Evolutionary conservation across 2,888 invertebrate species (phyloP).

Genomic region (Nomada ruficornis): DNA sequence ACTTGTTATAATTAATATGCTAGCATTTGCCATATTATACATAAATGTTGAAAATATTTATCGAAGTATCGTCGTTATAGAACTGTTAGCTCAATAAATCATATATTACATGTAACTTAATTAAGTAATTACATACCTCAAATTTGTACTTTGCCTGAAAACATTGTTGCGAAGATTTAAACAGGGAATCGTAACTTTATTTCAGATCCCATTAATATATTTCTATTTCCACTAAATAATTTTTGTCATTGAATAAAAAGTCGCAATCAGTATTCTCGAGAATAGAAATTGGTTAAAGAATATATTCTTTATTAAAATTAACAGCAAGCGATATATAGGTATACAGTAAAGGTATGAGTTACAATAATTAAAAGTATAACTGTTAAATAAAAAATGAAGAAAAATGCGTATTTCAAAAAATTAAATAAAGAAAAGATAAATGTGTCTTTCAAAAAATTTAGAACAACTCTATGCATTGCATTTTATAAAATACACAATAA

Average conservation of each 20-base stretch:
- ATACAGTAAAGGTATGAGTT: not conserved
- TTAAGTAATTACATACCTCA: not conserved
- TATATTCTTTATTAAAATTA: slow-evolving; percentile 30
- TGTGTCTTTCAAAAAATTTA: not conserved
- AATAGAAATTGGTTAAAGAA: not conserved
- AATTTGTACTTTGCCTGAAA: not conserved
- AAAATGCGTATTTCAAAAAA: not conserved
- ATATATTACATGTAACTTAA: slow-evolving; percentile 12
- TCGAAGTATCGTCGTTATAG: slow-evolving; percentile 21
- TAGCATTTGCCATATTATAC: slow-evolving; percentile 13
- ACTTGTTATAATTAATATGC: slow-evolving; percentile 12
- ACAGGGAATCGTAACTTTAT: too few relatives aligned
- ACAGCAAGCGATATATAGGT: not conserved
- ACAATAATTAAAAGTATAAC: slow-evolving; percentile 1
- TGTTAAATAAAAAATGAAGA: not conserved
- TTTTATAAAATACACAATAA: not conserved
- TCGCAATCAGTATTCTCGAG: too few relatives aligned
- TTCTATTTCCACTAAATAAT: too few relatives aligned
- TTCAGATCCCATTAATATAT: too few relatives aligned
- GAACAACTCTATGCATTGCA: not conserved
- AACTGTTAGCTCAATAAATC: slow-evolving; percentile 48
- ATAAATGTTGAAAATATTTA: slow-evolving; percentile 33
- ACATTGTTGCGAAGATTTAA: too few relatives aligned
- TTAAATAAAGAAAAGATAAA: not conserved
- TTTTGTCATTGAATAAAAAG: too few relatives aligned